Evolutionary conservation across 2,113 vertebrate species (phyloP).

Genomic region (Carassius carassius): DNA sequence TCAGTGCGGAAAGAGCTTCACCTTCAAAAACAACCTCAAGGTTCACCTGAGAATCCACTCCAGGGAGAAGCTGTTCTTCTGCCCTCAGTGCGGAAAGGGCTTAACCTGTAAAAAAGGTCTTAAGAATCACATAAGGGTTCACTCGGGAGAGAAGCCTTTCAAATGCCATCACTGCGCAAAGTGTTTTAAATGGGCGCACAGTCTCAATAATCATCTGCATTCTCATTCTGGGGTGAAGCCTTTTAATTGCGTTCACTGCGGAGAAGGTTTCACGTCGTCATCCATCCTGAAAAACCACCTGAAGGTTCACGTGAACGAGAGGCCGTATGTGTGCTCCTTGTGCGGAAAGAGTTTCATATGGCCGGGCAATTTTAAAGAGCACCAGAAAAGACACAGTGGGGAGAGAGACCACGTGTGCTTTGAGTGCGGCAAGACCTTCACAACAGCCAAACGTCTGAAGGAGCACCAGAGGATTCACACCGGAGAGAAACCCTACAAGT

Average conservation of each 20-base stretch:
- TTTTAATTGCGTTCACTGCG: not conserved
- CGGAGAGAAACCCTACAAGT: constrained; percentile 13
- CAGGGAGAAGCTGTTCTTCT: constrained; percentile 3
- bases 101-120: not conserved
- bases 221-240: not conserved
- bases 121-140: not conserved
- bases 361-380: constrained; percentile 1
- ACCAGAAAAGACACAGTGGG: not conserved
- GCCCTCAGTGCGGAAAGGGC: constrained; percentile 12
- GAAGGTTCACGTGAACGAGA: not conserved
- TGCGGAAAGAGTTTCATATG: not conserved
- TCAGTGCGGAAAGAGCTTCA: not conserved
- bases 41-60: not conserved
- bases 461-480: constrained; percentile 9
- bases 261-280: not conserved
- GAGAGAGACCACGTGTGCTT: not conserved
- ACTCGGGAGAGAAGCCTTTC: constrained; percentile 15
- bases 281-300: constrained; percentile 13
- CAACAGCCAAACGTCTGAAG: not conserved
- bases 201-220: not conserved
- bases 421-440: constrained; percentile 5
- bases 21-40: not conserved
- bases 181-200: constrained; percentile 7
- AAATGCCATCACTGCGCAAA: not conserved
- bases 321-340: not conserved